phyloP scores from a whole-genome alignment of 92 coral and sea anemone genomes.

The Epizoanthus ramosus region DNA sequence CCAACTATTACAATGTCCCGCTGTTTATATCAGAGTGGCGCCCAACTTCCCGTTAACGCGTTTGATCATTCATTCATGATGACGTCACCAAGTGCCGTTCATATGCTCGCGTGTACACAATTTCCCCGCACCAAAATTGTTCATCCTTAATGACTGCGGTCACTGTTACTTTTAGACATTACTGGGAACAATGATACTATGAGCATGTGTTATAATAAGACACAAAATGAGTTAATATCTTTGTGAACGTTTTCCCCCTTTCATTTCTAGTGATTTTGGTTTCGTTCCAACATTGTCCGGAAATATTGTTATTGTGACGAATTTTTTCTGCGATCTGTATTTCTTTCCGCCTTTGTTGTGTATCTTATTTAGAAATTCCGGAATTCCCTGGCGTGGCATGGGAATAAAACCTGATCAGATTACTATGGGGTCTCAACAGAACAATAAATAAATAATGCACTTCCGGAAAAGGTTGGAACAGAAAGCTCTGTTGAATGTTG shows the following conservation, averaged over 20 bases:
- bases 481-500: no score
- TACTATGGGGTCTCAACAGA: no score
- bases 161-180: slow-evolving; percentile 10
- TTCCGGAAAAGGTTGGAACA: no score
- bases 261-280: not conserved
- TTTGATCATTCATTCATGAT: not conserved
- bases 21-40: slow-evolving; percentile 15
- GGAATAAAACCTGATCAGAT: no score
- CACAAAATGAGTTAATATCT: not conserved
- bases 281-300: slow-evolving; percentile 33
- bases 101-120: no score
- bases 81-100: slow-evolving; percentile 7
- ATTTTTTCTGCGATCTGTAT: not conserved
- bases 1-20: not conserved
- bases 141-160: no score
- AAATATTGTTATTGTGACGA: slow-evolving; percentile 25
- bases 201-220: not conserved
- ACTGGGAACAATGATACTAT: not conserved
- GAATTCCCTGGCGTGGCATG: no score
- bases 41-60: slow-evolving; percentile 6
- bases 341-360: slow-evolving; percentile 12
- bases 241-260: not conserved
- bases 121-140: no score
- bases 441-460: no score
- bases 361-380: not conserved